A percentile compares a stretch with the other conserved stretches of the same genome.
These are phyloP conservation scores for Manis javanica DNA, from an alignment of 2,797 vertebrate species.

Conservation along the genomic window DNA sequence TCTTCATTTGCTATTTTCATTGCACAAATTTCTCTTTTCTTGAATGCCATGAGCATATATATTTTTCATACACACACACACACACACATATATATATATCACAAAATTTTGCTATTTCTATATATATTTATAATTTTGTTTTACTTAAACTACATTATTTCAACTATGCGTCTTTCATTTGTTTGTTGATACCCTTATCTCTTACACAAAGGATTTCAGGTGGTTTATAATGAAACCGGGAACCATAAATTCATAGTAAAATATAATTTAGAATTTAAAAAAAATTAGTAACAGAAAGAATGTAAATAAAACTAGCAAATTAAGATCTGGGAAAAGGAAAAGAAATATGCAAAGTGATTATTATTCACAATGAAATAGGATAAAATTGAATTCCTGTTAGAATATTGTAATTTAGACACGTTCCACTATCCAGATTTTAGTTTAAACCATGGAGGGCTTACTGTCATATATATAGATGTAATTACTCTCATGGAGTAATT, in stretches of 20 bases:
- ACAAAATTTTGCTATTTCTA: no score
- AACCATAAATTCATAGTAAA: background rate
- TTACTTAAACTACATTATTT: background rate
- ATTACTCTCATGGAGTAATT: background rate
- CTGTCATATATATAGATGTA: background rate
- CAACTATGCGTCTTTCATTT: background rate
- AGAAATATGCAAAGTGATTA: background rate
- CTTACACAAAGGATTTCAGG: background rate
- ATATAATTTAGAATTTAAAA: background rate
- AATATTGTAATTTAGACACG: background rate
- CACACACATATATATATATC: background rate
- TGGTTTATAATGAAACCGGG: background rate
- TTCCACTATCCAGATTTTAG: background rate
- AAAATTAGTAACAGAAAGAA: background rate
- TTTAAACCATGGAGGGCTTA: background rate
- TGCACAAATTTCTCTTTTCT: background rate
- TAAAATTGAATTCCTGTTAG: background rate
- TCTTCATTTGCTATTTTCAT: background rate
- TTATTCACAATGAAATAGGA: background rate
- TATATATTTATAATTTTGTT: background rate
- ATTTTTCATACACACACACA: background rate
- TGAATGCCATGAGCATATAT: background rate
- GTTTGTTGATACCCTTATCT: background rate
- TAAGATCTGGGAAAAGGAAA: background rate
- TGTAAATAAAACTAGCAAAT: background rate